A percentile compares a stretch with the other conserved stretches of the same genome.
phyloP scores from a whole-genome alignment of 2,888 invertebrate genomes.

The Onthophagus sagittarius region DNA sequence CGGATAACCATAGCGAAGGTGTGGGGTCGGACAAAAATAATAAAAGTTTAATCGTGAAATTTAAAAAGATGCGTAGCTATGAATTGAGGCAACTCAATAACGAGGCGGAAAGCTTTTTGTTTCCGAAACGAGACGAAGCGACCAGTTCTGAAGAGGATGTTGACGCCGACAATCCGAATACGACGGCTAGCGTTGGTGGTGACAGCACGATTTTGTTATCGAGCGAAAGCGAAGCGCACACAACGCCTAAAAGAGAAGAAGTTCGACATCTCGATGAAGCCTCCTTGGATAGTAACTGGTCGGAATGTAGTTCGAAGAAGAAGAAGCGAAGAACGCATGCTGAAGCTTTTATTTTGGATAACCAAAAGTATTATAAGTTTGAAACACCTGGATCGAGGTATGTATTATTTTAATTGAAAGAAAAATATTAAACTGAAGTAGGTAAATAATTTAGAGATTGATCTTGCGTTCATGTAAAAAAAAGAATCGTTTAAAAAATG shows the following conservation, averaged over 20 bases:
- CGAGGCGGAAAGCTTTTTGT: slow-evolving; percentile 85
- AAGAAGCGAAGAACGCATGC: slow-evolving; percentile 54
- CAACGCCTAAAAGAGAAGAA: slow-evolving; percentile 16
- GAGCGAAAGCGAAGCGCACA: slow-evolving; percentile 29
- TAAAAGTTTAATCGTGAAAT: slow-evolving; percentile 63
- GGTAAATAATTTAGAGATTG: too few relatives aligned
- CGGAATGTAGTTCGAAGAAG: slow-evolving; percentile 35
- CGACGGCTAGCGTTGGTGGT: slow-evolving; percentile 30
- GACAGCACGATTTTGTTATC: slow-evolving; percentile 30
- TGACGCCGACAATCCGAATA: slow-evolving; percentile 51
- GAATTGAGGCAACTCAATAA: slow-evolving; percentile 74
- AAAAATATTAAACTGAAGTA: neutral
- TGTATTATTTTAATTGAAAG: neutral
- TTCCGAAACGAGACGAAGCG: slow-evolving; percentile 63
- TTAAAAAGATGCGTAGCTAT: slow-evolving; percentile 68
- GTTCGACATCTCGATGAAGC: slow-evolving; percentile 23
- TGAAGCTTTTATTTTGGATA: slow-evolving; percentile 57
- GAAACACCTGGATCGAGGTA: slow-evolving; percentile 51
- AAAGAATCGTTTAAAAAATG: too few relatives aligned
- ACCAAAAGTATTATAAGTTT: slow-evolving; percentile 56
- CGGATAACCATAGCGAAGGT: slow-evolving; percentile 34
- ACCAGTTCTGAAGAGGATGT: slow-evolving; percentile 55
- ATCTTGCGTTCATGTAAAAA: too few relatives aligned
- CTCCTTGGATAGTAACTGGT: slow-evolving; percentile 39
- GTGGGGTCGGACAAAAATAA: slow-evolving; percentile 36